Conservation (phyloP, 1,140 invertebrate genomes). For the Propsilocerus akamusi region DNA sequence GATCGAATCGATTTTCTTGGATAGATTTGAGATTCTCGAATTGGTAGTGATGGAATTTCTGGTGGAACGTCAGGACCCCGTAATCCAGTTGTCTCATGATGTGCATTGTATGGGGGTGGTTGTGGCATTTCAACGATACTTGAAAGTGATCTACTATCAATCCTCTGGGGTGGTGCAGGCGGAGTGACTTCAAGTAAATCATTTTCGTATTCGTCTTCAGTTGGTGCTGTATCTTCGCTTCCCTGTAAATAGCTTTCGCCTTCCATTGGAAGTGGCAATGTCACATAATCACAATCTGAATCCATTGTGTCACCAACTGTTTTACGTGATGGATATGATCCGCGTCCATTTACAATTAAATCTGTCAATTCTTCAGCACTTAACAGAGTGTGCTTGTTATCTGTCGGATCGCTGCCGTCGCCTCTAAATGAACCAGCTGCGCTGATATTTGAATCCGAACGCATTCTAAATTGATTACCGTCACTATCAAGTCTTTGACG, state of each 20-base stretch:
- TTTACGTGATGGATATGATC: constrained; percentile 53
- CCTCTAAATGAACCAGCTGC: constrained; percentile 55
- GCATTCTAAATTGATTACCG: constrained; percentile 27
- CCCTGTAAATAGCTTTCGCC: constrained; percentile 32
- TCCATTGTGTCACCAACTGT: constrained; percentile 66
- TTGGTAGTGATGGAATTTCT: constrained; percentile 10
- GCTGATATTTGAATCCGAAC: constrained; percentile 59
- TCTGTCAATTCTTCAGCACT: constrained; percentile 64
- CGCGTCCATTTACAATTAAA: constrained; percentile 56
- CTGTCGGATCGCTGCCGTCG: constrained; percentile 68
- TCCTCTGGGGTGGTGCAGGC: constrained; percentile 39
- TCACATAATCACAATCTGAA: constrained; percentile 76
- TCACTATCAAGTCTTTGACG: constrained; percentile 6
- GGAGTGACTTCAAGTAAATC: constrained; percentile 27
- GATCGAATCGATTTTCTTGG: constrained; percentile 22
- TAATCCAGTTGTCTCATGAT: constrained; percentile 22
- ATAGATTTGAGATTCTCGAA: constrained; percentile 34
- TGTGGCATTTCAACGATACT: constrained; percentile 14
- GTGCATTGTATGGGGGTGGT: constrained; percentile 28
- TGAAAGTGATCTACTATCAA: constrained; percentile 28
- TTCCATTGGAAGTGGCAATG: constrained; percentile 46
- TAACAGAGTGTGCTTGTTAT: constrained; percentile 48
- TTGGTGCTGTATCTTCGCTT: constrained; percentile 29
- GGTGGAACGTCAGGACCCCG: constrained; percentile 16
- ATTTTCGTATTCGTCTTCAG: constrained; percentile 24